Evolutionary conservation across 2,797 vertebrate species (phyloP).

Genomic region (Nannoperca australis): DNA sequence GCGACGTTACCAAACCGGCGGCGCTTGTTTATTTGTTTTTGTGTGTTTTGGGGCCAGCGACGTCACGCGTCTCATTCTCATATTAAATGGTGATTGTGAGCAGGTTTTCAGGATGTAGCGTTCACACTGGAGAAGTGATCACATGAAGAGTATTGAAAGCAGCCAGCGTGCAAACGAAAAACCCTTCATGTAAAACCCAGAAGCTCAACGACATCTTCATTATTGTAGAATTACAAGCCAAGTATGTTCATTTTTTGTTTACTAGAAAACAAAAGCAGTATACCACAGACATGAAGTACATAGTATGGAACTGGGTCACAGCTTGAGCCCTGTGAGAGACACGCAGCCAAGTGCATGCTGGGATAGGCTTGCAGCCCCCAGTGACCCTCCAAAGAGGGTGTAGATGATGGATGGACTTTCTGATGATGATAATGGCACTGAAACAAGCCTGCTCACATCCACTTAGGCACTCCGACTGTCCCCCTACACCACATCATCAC

Average conservation of each 20-base stretch:
- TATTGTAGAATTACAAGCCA: background rate
- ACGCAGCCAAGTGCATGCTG: conserved; percentile 24
- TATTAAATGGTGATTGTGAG: background rate
- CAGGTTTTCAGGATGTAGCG: background rate
- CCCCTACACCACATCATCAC: too few species aligned
- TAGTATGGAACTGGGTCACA: background rate
- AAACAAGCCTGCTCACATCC: background rate
- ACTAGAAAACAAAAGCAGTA: background rate
- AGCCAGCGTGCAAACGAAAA: background rate
- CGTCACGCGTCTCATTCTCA: background rate
- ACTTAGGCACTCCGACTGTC: background rate
- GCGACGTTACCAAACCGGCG: too few species aligned
- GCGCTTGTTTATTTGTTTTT: too few species aligned
- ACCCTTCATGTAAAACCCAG: background rate
- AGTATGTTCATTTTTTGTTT: background rate
- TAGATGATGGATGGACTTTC: background rate
- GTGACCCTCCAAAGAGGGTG: background rate
- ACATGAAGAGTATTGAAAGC: background rate
- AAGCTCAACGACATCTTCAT: too few species aligned
- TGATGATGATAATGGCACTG: background rate
- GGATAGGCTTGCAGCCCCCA: conserved; percentile 11
- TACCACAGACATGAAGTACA: background rate
- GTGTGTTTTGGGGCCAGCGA: too few species aligned
- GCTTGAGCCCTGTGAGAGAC: background rate
- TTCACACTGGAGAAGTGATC: background rate